Evolutionary conservation across 2,113 vertebrate species (phyloP).

Genomic region (Rhinoderma darwinii): DNA sequence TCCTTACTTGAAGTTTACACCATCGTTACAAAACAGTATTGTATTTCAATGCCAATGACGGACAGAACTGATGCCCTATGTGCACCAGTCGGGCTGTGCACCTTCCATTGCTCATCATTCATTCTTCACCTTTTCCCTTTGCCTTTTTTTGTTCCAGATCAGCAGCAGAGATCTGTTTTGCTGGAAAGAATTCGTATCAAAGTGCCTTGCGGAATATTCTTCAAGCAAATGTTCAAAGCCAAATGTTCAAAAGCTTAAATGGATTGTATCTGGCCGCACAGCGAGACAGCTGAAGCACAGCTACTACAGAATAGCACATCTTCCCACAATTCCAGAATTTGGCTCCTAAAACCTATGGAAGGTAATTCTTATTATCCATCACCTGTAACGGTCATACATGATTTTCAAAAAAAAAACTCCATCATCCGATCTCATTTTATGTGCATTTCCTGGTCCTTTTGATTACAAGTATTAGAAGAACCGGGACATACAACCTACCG

Average conservation of each 20-base stretch:
- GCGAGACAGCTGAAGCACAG: constrained; percentile 91
- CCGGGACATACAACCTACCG: no score
- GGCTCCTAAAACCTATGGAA: constrained; percentile 70
- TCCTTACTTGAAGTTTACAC: no score
- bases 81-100: background rate
- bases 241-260: constrained; percentile 88
- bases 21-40: background rate
- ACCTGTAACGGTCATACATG: no score
- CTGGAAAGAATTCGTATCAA: constrained; percentile 87
- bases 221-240: constrained; percentile 88
- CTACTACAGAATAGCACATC: constrained; percentile 91
- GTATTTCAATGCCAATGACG: no score
- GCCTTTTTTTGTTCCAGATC: constrained; percentile 73
- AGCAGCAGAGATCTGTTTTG: constrained; percentile 83
- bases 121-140: background rate
- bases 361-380: no score
- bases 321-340: constrained; percentile 94
- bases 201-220: constrained; percentile 91
- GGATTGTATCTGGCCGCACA: constrained; percentile 94
- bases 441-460: no score
- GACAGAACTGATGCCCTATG: no score
- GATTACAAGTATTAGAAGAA: no score
- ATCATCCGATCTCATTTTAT: no score
- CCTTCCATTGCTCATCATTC: background rate
- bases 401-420: no score